Evolutionary conservation across 2,797 vertebrate species (phyloP).

Genomic region (Euthynnus affinis): DNA sequence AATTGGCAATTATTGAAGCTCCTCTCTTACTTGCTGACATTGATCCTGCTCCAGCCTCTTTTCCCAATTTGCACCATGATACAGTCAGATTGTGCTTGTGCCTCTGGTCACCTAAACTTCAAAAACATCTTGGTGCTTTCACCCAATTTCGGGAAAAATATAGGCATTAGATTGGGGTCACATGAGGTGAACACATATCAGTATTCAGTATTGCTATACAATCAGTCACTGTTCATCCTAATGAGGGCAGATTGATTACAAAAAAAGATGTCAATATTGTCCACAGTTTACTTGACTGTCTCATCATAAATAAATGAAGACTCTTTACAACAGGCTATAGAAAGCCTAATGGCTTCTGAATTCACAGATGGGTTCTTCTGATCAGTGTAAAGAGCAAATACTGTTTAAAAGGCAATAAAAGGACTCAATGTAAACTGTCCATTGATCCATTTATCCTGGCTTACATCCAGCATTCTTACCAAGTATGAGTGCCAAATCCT

Average conservation of each 20-base stretch:
- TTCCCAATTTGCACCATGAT: background rate
- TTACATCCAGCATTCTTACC: background rate
- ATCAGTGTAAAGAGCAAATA: background rate
- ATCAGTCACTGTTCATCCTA: background rate
- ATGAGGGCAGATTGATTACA: background rate
- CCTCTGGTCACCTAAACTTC: background rate
- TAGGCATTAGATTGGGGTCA: background rate
- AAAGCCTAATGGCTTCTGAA: background rate
- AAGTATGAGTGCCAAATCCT: background rate
- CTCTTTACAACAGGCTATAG: background rate
- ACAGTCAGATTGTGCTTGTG: background rate
- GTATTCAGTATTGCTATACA: background rate
- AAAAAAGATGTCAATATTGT: constrained; percentile 2
- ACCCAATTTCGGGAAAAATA: background rate
- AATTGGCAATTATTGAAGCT: constrained; percentile 3
- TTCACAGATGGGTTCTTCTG: background rate
- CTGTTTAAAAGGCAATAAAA: constrained; percentile 11
- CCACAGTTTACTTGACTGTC: background rate
- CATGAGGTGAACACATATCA: background rate
- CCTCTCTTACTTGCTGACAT: background rate
- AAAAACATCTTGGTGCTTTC: background rate
- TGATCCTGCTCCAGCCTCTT: constrained; percentile 4
- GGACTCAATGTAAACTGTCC: background rate
- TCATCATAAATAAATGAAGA: constrained; percentile 10
- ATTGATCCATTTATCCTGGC: background rate